Evolutionary conservation across 2,888 invertebrate genomes (phyloP).

Genomic region (Eristalis intricaria): DNA sequence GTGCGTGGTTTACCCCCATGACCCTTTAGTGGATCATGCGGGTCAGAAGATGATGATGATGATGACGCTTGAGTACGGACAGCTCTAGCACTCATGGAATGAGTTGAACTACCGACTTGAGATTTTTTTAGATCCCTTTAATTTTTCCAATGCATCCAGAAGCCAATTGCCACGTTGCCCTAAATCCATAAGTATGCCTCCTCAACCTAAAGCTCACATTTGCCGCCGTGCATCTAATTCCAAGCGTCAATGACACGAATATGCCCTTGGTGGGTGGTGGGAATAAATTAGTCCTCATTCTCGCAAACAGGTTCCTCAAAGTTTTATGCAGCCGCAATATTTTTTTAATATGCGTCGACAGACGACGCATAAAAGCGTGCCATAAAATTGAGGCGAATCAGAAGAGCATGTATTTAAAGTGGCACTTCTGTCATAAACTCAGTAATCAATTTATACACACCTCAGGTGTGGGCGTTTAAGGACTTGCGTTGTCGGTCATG

Average conservation of each 20-base stretch:
- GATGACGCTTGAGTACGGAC: too few species aligned
- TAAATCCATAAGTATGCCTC: too few species aligned
- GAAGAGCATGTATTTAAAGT: neutral
- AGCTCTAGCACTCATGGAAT: too few species aligned
- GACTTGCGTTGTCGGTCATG: neutral
- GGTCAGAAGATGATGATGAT: too few species aligned
- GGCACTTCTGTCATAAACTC: neutral
- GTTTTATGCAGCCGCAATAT: conserved; percentile 15
- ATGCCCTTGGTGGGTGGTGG: neutral
- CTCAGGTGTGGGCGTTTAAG: neutral
- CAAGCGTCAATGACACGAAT: conserved; percentile 16
- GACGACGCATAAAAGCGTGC: conserved; percentile 15
- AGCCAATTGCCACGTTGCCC: too few species aligned
- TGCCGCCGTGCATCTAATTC: neutral
- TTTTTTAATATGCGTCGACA: conserved; percentile 1
- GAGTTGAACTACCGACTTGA: too few species aligned
- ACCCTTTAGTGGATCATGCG: too few species aligned
- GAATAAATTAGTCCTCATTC: conserved; percentile 1
- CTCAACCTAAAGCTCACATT: too few species aligned
- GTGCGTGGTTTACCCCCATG: too few species aligned
- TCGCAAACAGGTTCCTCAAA: neutral
- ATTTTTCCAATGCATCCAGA: too few species aligned
- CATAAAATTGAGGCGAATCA: conserved; percentile 5
- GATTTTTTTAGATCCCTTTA: too few species aligned
- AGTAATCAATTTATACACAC: neutral